Conservation (phyloP, 2,888 invertebrate species). For the Oegoconia quadripuncta region DNA sequence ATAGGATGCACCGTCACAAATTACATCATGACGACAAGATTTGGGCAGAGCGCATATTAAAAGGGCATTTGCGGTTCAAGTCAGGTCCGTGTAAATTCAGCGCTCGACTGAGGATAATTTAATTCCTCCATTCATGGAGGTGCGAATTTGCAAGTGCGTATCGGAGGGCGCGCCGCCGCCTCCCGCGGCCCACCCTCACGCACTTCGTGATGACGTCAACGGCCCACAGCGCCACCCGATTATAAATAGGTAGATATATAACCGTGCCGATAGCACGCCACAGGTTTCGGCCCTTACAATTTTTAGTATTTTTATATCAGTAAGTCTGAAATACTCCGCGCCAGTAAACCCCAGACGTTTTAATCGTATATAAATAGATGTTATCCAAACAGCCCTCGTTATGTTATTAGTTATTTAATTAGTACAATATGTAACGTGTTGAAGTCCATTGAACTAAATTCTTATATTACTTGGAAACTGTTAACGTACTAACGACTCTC, state of each 20-base stretch:
- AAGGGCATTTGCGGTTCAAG: slow-evolving; percentile 42
- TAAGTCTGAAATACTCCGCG: slow-evolving; percentile 21
- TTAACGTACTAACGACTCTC: not conserved
- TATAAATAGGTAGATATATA: slow-evolving; percentile 79
- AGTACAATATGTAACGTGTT: not conserved
- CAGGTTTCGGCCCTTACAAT: slow-evolving; percentile 63
- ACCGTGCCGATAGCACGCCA: slow-evolving; percentile 66
- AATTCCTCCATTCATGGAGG: slow-evolving; percentile 74
- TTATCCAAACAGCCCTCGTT: slow-evolving; percentile 3
- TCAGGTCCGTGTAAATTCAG: slow-evolving; percentile 55
- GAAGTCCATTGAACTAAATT: not conserved
- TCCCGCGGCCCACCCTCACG: slow-evolving; percentile 33
- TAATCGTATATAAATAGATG: slow-evolving; percentile 1
- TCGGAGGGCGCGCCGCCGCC: slow-evolving; percentile 57
- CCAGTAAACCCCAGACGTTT: not conserved
- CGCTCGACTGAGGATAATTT: slow-evolving; percentile 59
- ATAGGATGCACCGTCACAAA: not conserved
- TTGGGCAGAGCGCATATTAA: slow-evolving; percentile 19
- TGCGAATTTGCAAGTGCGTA: slow-evolving; percentile 77
- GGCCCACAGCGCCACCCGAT: slow-evolving; percentile 63
- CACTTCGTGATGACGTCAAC: slow-evolving; percentile 63
- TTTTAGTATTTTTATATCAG: slow-evolving; percentile 32
- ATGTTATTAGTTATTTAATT: slow-evolving; percentile 2
- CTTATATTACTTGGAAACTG: not conserved
- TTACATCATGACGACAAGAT: not conserved